These are phyloP conservation scores for Cerceris rybyensis DNA, from an alignment of 2,888 invertebrate genomes.

Conservation along the genomic window DNA sequence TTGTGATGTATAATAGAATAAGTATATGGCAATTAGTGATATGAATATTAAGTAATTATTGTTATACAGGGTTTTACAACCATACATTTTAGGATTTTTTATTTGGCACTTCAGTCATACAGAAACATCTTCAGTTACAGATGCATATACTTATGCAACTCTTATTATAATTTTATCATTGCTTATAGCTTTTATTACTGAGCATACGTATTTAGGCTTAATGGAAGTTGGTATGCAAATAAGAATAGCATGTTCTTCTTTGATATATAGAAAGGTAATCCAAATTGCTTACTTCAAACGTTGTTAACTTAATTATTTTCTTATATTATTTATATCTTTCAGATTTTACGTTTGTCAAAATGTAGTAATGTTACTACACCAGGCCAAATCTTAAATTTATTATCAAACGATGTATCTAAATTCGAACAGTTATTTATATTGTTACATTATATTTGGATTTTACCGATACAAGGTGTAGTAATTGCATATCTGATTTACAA, in stretches of 20 bases:
- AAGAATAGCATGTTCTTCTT: slow-evolving; percentile 89
- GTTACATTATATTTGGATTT: slow-evolving; percentile 91
- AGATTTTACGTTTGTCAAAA: slow-evolving; percentile 82
- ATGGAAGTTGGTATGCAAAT: slow-evolving; percentile 89
- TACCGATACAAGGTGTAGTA: slow-evolving; percentile 88
- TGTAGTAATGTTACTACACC: slow-evolving; percentile 80
- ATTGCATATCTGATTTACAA: slow-evolving; percentile 85
- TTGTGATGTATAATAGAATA: neutral
- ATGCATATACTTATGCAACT: slow-evolving; percentile 87
- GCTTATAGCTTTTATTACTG: slow-evolving; percentile 85
- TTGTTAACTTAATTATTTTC: neutral
- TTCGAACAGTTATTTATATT: slow-evolving; percentile 89
- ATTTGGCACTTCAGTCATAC: slow-evolving; percentile 86
- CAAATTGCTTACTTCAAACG: neutral
- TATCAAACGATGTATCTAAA: slow-evolving; percentile 93
- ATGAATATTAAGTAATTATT: neutral
- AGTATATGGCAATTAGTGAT: neutral
- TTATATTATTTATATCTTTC: neutral
- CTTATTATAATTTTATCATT: slow-evolving; percentile 85
- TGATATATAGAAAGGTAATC: slow-evolving; percentile 92
- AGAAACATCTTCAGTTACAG: slow-evolving; percentile 81
- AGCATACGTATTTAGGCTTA: slow-evolving; percentile 85
- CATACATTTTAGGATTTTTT: slow-evolving; percentile 85
- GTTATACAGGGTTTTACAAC: slow-evolving; percentile 84
- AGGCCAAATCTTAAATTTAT: slow-evolving; percentile 91